phyloP scores from a whole-genome alignment of 2,888 invertebrate species.

The Euplagia quadripunctaria region DNA sequence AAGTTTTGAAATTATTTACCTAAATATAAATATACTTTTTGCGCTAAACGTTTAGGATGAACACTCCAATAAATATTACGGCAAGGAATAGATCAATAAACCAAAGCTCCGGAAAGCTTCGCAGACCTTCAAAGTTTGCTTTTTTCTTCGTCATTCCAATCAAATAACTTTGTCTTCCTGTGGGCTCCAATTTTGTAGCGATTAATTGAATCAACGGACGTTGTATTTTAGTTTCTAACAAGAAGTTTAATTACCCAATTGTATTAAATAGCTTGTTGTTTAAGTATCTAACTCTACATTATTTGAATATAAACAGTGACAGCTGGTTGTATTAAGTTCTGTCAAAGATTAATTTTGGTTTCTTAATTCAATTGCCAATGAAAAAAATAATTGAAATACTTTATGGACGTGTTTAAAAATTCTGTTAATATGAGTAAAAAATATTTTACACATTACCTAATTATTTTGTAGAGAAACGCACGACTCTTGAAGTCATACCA shows the following conservation, averaged over 20 bases:
- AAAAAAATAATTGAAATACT: no score
- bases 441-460: no score
- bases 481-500: no score
- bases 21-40: conserved; percentile 21
- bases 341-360: no score
- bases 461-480: no score
- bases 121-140: conserved; percentile 33
- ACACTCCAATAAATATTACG: conserved; percentile 26
- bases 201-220: conserved; percentile 10
- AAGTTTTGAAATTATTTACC: no score
- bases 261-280: neutral
- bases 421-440: no score
- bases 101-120: conserved; percentile 35
- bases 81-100: conserved; percentile 43
- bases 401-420: no score
- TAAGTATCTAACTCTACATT: neutral
- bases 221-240: conserved; percentile 9
- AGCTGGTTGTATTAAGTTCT: neutral
- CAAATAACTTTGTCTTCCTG: conserved; percentile 34
- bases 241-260: neutral
- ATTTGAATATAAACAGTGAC: neutral
- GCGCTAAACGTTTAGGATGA: conserved; percentile 23
- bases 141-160: conserved; percentile 43
- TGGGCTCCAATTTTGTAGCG: conserved; percentile 31
- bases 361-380: no score